Base-by-base conservation (phyloP, 1,140 invertebrate genomes). In the Yoshiicerus persimilis region DNA sequence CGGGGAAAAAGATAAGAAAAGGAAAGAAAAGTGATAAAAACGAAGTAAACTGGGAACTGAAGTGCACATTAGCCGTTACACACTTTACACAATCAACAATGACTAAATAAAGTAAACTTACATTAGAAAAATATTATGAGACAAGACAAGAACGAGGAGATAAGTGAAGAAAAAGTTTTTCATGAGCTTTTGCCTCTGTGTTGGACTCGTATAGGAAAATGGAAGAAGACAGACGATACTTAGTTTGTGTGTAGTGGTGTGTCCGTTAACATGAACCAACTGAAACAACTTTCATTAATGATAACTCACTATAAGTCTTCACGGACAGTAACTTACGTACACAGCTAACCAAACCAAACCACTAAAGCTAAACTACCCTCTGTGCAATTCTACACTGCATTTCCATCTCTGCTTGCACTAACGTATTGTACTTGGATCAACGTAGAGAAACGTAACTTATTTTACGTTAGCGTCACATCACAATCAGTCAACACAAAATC, bases 221-320 rank as follows among this genome's bases (percentile, higher is more conserved):
- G 25, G 11, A 25, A 30, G 9, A 27, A 27, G 27, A 25, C 4
- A 9, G 11, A 25, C 8, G 9, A 36, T 36, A 20, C 4, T 77
- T 13, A 8, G 32, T 36, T 13, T 36, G 32, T 80, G 70, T 80
- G 32, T 36, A 34, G 32, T 80, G 75, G 20, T 34, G 34, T 27
- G 75, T 80, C 30, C 75, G n/a, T 38, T 16, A 36, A 80, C 75
- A 38, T 80, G 75, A 80, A 36, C 75, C 75, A 80, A 80, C 75
- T 80, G 75, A 80, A 80, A 36, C 75, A 80, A 80, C 75, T 80
- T 80, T 80, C 75, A 80, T 80, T 80, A 80, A 80, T 80, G 75
- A 80, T 80, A 80, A 36, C 75, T 38, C 75, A 80, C 30, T 80
- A 80, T 80, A 80, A 80, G 66, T 70, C 66, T 70, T 30, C 25